phyloP scores from a whole-genome alignment of 2,113 vertebrate species.

The Delphinapterus leucas region DNA sequence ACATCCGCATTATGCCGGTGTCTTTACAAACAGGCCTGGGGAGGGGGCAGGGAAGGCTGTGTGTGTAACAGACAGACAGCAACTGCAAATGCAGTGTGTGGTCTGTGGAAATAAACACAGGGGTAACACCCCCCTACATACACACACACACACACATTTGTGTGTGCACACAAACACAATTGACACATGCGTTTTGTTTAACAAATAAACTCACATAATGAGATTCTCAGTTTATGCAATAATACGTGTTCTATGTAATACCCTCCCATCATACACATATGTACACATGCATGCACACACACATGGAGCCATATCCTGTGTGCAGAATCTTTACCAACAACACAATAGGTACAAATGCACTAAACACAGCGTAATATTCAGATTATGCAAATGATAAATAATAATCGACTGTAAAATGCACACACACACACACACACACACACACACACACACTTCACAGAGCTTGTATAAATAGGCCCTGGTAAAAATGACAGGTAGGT shows the following conservation, averaged over 20 bases:
- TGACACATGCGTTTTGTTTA: conserved; percentile 41
- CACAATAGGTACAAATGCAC: neutral
- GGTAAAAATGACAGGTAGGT: neutral
- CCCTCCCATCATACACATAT: neutral
- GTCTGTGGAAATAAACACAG: conserved; percentile 25
- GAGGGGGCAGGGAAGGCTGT: neutral
- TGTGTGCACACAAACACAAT: neutral
- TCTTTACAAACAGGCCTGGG: conserved; percentile 56
- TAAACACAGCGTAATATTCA: neutral
- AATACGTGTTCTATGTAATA: neutral
- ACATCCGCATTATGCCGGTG: conserved; percentile 36
- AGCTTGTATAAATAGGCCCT: neutral
- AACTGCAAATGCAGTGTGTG: neutral
- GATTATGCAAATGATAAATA: neutral
- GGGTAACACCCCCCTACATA: neutral
- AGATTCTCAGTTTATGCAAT: neutral
- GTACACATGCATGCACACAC: neutral
- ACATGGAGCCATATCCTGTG: neutral
- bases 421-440: neutral
- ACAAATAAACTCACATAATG: conserved; percentile 40
- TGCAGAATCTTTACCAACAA: neutral
- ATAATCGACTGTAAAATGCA: neutral
- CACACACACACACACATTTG: neutral
- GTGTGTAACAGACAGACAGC: neutral
- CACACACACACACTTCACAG: neutral